Base-by-base conservation (phyloP, 1,140 invertebrate species). In the Zaprionus lachaisei region DNA sequence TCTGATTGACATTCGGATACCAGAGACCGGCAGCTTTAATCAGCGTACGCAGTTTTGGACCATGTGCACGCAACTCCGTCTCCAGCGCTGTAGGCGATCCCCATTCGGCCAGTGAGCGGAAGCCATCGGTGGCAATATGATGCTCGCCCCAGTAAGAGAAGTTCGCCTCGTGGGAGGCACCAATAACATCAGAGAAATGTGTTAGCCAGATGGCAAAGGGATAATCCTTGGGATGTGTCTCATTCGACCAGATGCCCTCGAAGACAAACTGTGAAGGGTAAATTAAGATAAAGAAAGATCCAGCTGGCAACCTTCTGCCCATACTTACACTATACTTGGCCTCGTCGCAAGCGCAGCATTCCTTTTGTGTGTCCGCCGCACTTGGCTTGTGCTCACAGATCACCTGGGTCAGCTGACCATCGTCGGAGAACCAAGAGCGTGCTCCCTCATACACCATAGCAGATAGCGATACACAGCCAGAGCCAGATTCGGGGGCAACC, bases 181-280 rank as follows among this genome's bases (percentile, higher is more conserved):
- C 99, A 78, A 99, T 97, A 26, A 99, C 95, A 93, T 99, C 99
- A 12, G 98, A 99, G 94, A 99, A 99, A 93, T 99, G 99, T 0
- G 98, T 98, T 75, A 99, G 93, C 96, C 97, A 98, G 20, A 95
- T 91, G 12, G 96, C 96, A 79, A 96, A 95, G 5, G 99, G 99
- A 93, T 97, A 99, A 92, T 99, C 97, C 94, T 98, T 99, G 0
- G 99, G 99, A 93, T 99, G 99, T 0, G 98, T 99, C 83, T 96
- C 94, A 65, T 97, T 95, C 0, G 98, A 98, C 99, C 99, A 99
- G 20, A 99, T 95, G 0, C 99, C 99, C 94, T 99, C 96, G 93
- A 99, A 99, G 44, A 96, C 95, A 91, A 98, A 93, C 97, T 98
- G 89, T 24, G 0, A 20, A 12, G 2, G 20, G 4, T 14, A 17